Base-by-base conservation (phyloP, 2,113 vertebrate species). In the Mastomys natalensis region DNA sequence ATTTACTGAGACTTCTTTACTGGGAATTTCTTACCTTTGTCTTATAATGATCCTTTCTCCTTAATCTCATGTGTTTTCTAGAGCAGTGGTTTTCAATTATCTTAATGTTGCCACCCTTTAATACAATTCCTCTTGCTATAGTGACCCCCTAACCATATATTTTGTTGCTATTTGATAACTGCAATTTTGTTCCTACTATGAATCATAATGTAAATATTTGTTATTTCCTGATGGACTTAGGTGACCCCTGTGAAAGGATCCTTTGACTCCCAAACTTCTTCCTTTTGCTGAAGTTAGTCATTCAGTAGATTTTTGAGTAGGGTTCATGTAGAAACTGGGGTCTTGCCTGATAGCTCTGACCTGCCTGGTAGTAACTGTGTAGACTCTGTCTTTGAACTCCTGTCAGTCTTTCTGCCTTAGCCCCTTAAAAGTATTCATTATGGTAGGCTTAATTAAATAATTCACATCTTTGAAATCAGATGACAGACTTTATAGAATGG, bases 21-120 rank as follows among this genome's bases (percentile, higher is more conserved):
- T 45, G 60, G 24, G 53, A 58, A 72, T 87, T 93, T 91, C n/a
- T 90, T 51, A 55, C 55, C 34, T 87, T 82, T 74, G 86, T 74
- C 24, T 74, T 95, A 19, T 45, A 12, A 45, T 70, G 31, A 77
- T 90, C 10, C 26, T 86, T 12, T 37, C 19, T 48, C 12, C 60
- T 84, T 87, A 24, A 37, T 87, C 58, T 80, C 7, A 13, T 19
- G 16, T 93, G 34, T 93, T 51, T 86, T 62, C 21, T 82, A 82
- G 80, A 60, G 10, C 37, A 60, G 21, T 58, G 53, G 80, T 58
- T 55, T 2, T 81, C 78, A 81, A 24, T 21, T 22, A 40, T 58
- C 34, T 37, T 60, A 82, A 82, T 60, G 78, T 21, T 81, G 53
- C 1, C 1, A 58, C 16, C 21, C 53, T 81, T 81, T 58, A 58